Evolutionary conservation across 2,797 vertebrate species (phyloP), one percentile per base, ranked within the genome.

Genomic region (Xerus rutilus): DNA sequence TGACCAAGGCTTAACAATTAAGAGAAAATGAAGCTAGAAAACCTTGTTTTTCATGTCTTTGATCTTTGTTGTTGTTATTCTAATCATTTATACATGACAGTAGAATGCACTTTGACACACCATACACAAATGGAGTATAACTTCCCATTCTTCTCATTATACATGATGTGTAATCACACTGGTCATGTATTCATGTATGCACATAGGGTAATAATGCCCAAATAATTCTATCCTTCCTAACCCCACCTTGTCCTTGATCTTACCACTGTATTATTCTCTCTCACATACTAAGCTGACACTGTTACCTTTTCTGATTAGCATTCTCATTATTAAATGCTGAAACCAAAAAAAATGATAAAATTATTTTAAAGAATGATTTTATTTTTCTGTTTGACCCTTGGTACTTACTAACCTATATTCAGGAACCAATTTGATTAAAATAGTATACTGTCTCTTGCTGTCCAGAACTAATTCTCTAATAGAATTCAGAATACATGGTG

Each of bases 341-440:
- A 94, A 91, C 21, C 52, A 91, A 90, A 86, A 49, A 72, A 4
- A 79, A 62, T 84, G 35, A 82, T 79, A 3, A 18, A 35, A 77
- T 52, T 92, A n/a, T 76, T 91, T 43, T 23, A 81, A 52, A 52
- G 15, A 32, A 83, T 52, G 11, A 30, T n/a, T 52, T 95, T 18
- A 39, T 23, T 84, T 93, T 89, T 85, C 21, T 88, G 45, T 81
- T 95, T 94, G 72, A 88, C 9, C 54, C 18, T 91, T 88, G 23
- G 7, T 86, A 32, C 12, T 89, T 93, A 86, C 12, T 86, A 95
- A 74, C 30, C 49, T 79, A 35, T 93, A 93, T 95, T 92, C 30
- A 81, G 35, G 65, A 89, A 73, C 32, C 64, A 90, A 0, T 93
- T 91, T 83, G 69, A 78, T 83, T 81, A 47, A 93, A 92, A 93